A percentile compares a stretch with the other conserved stretches of the same genome.
These are phyloP conservation scores for Polypedilum vanderplanki DNA, from an alignment of 1,140 invertebrate genomes.

Conservation along the genomic window DNA sequence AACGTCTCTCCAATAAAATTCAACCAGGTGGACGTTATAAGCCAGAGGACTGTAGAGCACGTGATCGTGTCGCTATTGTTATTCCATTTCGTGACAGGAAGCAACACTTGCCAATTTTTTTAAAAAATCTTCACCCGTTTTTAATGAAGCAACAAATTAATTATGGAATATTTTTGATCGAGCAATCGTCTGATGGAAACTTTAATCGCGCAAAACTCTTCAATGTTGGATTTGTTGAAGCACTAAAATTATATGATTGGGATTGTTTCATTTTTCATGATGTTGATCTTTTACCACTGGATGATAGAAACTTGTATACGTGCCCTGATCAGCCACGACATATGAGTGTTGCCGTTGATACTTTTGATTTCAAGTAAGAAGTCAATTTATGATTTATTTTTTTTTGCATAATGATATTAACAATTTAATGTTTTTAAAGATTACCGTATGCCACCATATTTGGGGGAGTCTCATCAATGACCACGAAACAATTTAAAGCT, in stretches of 20 bases:
- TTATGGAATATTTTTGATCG: conserved; percentile 92
- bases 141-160: conserved; percentile 84
- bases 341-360: conserved; percentile 91
- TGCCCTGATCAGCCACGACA: conserved; percentile 87
- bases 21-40: conserved; percentile 65
- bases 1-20: conserved; percentile 47
- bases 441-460: conserved; percentile 84
- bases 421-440: conserved; percentile 50
- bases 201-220: conserved; percentile 92
- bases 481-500: conserved; percentile 66
- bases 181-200: conserved; percentile 67
- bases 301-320: conserved; percentile 85
- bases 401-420: no score
- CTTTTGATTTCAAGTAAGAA: conserved; percentile 71
- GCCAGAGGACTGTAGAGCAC: conserved; percentile 67
- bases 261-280: conserved; percentile 95
- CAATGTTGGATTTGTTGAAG: conserved; percentile 91
- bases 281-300: conserved; percentile 87
- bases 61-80: conserved; percentile 77
- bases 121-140: conserved; percentile 86
- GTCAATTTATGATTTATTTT: conserved; percentile 30
- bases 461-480: conserved; percentile 82
- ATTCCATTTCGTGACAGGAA: conserved; percentile 76
- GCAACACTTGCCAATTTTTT: conserved; percentile 72
- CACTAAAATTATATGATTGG: conserved; percentile 65